Percentiles rank a stretch among this genome's conserved stretches.
phyloP scores from a whole-genome alignment of 2,888 invertebrate species.

The Allophyes oxyacanthae region DNA sequence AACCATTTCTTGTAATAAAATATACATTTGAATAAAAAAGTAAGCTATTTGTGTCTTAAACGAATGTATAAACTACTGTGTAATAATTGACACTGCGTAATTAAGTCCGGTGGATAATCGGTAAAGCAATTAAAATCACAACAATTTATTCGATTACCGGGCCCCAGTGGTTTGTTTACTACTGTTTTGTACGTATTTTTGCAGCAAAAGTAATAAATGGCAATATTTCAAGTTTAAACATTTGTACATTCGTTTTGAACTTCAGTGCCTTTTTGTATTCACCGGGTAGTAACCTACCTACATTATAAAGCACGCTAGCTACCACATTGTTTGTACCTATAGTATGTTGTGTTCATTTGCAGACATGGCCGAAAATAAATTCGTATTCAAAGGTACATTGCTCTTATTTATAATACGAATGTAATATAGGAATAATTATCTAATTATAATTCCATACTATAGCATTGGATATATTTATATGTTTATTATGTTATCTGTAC shows the following conservation, averaged over 20 bases:
- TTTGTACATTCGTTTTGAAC: constrained; percentile 2
- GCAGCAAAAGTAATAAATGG: constrained; percentile 15
- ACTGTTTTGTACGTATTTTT: constrained; percentile 23
- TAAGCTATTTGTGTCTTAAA: no score
- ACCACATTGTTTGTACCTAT: no score
- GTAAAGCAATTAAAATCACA: constrained; percentile 54
- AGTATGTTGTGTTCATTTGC: no score
- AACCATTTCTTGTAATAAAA: background rate
- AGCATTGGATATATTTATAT: no score
- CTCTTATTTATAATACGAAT: background rate
- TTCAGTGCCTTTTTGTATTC: constrained; percentile 8
- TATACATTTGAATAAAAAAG: background rate
- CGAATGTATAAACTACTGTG: constrained; percentile 24
- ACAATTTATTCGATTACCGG: constrained; percentile 42
- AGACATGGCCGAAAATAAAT: constrained; percentile 2
- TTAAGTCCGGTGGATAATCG: constrained; percentile 44
- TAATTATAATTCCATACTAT: no score
- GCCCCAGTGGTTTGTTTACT: constrained; percentile 37
- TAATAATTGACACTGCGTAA: constrained; percentile 45
- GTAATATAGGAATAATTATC: no score
- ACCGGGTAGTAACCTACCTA: no score
- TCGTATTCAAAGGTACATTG: constrained; percentile 3
- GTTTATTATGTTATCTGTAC: no score
- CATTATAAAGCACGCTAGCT: no score
- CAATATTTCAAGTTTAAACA: constrained; percentile 8